Evolutionary conservation across 2,797 vertebrate genomes (phyloP).

Genomic region (Xerus rutilus): DNA sequence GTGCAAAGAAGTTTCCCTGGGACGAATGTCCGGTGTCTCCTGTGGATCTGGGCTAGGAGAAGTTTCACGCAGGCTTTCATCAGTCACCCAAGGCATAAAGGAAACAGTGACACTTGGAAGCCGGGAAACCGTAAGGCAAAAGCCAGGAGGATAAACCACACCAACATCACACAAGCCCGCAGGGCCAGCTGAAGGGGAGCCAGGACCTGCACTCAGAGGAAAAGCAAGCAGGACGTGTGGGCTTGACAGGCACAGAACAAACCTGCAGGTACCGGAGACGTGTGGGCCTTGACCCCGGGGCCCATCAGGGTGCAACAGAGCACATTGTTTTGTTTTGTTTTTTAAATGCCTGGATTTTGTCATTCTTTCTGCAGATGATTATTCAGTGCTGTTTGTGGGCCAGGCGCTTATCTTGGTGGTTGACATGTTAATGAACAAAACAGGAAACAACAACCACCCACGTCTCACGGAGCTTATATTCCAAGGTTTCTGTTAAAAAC

Average conservation of each 20-base stretch:
- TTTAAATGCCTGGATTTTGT: neutral
- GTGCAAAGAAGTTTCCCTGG: neutral
- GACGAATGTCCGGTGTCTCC: neutral
- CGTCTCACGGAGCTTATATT: neutral
- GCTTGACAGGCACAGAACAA: neutral
- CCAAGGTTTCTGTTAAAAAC: neutral
- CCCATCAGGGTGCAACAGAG: neutral
- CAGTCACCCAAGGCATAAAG: neutral
- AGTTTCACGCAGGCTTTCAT: neutral
- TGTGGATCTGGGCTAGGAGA: neutral
- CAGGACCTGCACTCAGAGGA: neutral
- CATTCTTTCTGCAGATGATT: neutral
- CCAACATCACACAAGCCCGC: neutral
- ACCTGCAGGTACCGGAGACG: neutral
- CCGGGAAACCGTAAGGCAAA: neutral
- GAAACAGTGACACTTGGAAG: neutral
- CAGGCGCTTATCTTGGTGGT: neutral
- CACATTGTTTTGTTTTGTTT: too few species aligned
- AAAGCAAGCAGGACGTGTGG: neutral
- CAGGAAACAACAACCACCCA: neutral
- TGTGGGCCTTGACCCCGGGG: neutral
- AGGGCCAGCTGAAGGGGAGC: neutral
- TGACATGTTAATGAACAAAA: neutral
- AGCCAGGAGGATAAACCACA: neutral
- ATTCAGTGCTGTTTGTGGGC: neutral